phyloP scores from a whole-genome alignment of 2,113 vertebrate species.

The Sebastes schlegelii region DNA sequence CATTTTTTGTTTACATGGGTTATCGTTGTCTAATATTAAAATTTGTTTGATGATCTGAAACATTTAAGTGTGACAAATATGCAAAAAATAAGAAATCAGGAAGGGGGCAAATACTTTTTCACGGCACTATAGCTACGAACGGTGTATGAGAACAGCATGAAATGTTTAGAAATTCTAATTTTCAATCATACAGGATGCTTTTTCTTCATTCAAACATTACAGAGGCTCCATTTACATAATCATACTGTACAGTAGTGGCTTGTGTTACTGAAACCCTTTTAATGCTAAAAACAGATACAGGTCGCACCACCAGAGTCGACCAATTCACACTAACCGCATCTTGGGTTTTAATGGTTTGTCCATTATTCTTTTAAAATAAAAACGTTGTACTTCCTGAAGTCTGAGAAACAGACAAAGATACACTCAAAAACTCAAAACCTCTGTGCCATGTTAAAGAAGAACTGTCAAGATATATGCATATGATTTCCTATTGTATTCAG shows the following conservation, averaged over 20 bases:
- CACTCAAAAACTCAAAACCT: background rate
- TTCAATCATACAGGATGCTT: background rate
- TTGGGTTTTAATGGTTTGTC: background rate
- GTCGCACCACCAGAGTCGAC: background rate
- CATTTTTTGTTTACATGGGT: no score
- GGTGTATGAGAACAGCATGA: no score
- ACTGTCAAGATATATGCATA: background rate
- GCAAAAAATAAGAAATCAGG: no score
- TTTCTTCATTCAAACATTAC: background rate
- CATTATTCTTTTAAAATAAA: background rate
- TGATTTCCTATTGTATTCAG: slow-evolving; percentile 4
- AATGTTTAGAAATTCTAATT: background rate
- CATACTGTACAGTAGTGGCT: background rate
- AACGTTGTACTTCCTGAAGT: no score
- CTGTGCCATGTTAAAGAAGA: background rate
- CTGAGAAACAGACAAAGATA: background rate
- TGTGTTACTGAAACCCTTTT: background rate
- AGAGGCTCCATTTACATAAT: background rate
- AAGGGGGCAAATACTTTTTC: no score
- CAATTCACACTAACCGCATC: background rate
- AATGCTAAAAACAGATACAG: background rate
- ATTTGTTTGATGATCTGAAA: no score
- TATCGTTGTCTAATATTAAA: no score
- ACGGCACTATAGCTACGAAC: no score
- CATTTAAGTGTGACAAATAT: no score